Conservation (phyloP, 2,888 invertebrate species). For the Euplagia quadripunctaria region DNA sequence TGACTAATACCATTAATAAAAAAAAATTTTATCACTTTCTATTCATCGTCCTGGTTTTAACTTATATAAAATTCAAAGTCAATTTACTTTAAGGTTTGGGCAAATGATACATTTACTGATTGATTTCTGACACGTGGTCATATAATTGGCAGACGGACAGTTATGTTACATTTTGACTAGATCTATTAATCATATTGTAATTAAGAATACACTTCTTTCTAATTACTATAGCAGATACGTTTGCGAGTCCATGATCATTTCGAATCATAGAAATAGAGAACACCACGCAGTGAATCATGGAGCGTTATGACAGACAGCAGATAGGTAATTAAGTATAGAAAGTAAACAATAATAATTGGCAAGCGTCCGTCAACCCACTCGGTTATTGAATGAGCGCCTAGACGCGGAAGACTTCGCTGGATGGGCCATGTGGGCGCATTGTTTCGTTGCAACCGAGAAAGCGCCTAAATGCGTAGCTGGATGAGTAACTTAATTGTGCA, state of each 20-base stretch:
- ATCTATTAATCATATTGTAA: constrained; percentile 21
- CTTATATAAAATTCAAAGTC: constrained; percentile 31
- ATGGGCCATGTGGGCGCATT: constrained; percentile 72
- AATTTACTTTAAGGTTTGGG: constrained; percentile 25
- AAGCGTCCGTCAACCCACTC: constrained; percentile 74
- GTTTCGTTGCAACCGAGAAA: constrained; percentile 56
- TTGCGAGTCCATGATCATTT: constrained; percentile 8
- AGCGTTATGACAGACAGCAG: constrained; percentile 56
- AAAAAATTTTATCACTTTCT: constrained; percentile 42
- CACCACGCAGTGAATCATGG: constrained; percentile 57
- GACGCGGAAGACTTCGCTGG: constrained; percentile 71
- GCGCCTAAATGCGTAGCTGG: constrained; percentile 34
- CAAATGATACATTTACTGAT: constrained; percentile 43
- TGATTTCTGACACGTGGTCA: constrained; percentile 31
- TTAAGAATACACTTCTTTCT: constrained; percentile 17
- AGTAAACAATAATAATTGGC: constrained; percentile 79
- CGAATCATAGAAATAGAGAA: constrained; percentile 25
- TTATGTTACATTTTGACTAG: constrained; percentile 5
- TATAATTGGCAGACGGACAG: constrained; percentile 20
- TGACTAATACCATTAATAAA: constrained; percentile 40
- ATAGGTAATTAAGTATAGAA: constrained; percentile 78
- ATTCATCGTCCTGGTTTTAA: constrained; percentile 33
- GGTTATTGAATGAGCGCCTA: constrained; percentile 64
- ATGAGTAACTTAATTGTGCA: constrained; percentile 51
- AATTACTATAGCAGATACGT: constrained; percentile 5